These are phyloP conservation scores for Platyscapa corneri DNA, from an alignment of 1,140 invertebrate genomes.

Conservation along the genomic window DNA sequence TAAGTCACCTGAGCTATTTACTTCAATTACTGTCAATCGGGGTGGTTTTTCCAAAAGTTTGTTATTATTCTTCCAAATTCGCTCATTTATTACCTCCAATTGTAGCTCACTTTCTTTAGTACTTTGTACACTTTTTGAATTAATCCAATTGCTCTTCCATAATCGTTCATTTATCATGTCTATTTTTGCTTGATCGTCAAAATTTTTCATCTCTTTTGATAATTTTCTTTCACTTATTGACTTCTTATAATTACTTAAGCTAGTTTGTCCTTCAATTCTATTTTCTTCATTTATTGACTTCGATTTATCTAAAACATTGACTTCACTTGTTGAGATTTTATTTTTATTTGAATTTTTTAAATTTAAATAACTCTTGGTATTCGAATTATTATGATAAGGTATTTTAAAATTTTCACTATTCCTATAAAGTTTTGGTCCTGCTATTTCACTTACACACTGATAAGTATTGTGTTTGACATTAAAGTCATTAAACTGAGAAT, in stretches of 20 bases:
- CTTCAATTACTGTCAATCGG: constrained; percentile 67
- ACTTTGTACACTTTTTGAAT: constrained; percentile 46
- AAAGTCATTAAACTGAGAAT: constrained; percentile 10
- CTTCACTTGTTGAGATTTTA: constrained; percentile 28
- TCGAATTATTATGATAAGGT: constrained; percentile 15
- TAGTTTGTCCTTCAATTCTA: neutral
- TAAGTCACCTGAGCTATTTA: constrained; percentile 61
- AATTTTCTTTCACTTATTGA: constrained; percentile 50
- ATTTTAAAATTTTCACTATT: constrained; percentile 38
- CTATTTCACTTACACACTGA: constrained; percentile 20
- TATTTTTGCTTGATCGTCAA: constrained; percentile 56
- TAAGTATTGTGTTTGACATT: constrained; percentile 33
- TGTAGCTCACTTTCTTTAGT: constrained; percentile 51
- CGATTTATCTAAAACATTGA: neutral
- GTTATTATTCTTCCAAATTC: constrained; percentile 62
- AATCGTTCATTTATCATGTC: constrained; percentile 71
- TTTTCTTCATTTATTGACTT: neutral
- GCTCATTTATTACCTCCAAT: constrained; percentile 69
- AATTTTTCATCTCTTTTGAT: constrained; percentile 48
- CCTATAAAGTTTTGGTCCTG: neutral
- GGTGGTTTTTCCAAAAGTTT: constrained; percentile 46
- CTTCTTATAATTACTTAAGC: constrained; percentile 15
- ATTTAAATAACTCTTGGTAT: constrained; percentile 41
- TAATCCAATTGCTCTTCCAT: constrained; percentile 69
- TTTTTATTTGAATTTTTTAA: constrained; percentile 46